Evolutionary conservation across 2,113 vertebrate species (phyloP).

Genomic region (Urocynchramus pylzowi): DNA sequence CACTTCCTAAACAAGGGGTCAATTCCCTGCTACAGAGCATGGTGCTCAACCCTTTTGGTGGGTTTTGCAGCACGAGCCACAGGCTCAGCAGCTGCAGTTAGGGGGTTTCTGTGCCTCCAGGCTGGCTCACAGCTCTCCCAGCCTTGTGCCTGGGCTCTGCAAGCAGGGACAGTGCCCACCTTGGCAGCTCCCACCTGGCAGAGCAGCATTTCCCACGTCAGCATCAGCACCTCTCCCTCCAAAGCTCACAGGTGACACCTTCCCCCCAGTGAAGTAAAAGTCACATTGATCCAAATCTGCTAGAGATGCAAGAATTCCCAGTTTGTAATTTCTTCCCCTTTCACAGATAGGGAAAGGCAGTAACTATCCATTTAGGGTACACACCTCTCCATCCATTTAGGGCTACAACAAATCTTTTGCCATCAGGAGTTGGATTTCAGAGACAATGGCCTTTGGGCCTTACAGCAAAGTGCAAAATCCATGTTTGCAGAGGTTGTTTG

Average conservation of each 20-base stretch:
- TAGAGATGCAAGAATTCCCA: background rate
- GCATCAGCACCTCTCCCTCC: background rate
- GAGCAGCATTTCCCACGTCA: background rate
- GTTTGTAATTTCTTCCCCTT: background rate
- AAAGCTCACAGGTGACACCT: background rate
- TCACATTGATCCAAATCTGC: background rate
- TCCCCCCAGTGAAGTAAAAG: background rate
- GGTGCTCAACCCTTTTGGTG: background rate
- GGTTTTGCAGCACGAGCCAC: background rate
- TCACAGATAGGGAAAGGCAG: background rate
- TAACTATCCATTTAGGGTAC: background rate
- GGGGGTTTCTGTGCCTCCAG: background rate
- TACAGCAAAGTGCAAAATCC: background rate
- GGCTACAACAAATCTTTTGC: background rate
- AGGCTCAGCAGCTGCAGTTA: fast-evolving
- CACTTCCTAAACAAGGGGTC: background rate
- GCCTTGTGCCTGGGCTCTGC: background rate
- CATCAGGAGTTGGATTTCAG: background rate
- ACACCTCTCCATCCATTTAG: background rate
- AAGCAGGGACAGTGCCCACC: background rate
- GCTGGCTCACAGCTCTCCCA: background rate
- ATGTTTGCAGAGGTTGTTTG: background rate
- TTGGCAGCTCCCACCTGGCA: background rate
- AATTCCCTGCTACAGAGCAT: fast-evolving
- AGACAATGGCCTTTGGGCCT: background rate